A percentile compares a stretch with the other conserved stretches of the same genome.
These are phyloP conservation scores for Mastomys natalensis DNA, from an alignment of 2,113 vertebrate species.

Conservation along the genomic window DNA sequence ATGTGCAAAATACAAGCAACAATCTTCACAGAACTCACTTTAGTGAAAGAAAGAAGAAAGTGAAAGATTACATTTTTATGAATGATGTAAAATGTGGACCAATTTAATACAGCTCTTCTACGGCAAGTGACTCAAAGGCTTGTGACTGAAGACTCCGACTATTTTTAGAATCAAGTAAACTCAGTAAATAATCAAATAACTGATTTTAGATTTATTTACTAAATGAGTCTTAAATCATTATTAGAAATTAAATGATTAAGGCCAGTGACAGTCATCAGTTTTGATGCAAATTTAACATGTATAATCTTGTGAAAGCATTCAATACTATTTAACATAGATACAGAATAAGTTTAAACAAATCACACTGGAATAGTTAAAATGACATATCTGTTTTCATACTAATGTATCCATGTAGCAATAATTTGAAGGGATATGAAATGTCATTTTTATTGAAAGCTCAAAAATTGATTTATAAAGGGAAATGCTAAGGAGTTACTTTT, in stretches of 20 bases:
- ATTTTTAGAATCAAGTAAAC: neutral
- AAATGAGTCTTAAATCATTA: neutral
- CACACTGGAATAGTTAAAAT: neutral
- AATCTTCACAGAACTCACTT: neutral
- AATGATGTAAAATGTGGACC: neutral
- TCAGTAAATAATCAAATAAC: slow-evolving; percentile 11
- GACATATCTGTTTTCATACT: neutral
- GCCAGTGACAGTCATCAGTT: neutral
- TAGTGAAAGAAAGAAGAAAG: neutral
- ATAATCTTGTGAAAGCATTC: neutral
- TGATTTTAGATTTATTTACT: neutral
- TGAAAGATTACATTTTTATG: neutral
- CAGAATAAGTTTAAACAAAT: neutral
- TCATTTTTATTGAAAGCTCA: neutral
- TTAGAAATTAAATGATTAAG: neutral
- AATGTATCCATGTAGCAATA: neutral
- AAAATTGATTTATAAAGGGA: neutral
- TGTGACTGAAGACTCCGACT: neutral
- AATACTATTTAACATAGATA: neutral
- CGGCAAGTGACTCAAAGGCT: neutral
- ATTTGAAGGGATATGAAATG: neutral
- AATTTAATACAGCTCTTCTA: neutral
- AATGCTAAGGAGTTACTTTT: neutral
- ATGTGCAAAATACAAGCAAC: neutral
- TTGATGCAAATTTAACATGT: neutral